Base-by-base conservation (phyloP, 1,140 invertebrate species). In the Babylonia areolata region DNA sequence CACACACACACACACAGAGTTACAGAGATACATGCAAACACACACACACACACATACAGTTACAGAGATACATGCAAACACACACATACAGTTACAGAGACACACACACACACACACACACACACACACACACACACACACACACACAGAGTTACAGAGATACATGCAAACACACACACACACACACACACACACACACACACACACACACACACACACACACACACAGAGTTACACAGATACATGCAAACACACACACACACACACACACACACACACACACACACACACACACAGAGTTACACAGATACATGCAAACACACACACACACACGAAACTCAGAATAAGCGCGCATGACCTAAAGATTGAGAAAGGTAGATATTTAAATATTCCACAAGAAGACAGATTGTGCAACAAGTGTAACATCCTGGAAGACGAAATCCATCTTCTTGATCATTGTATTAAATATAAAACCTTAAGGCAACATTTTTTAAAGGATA, bases 121-220 rank as follows among this genome's bases (percentile, higher is more conserved):
- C 69, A 73, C 69, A 73, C 33, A 73, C 69, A 73, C 69, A 73
- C 69, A 35, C 69, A 73, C 69, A 73, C 69, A 73, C 69, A 73
- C n/a, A 73, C 69, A 73, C 69, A 73, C 69, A 35, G 28, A 73
- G 28, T 3, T 31, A 35, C n/a, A 73, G 28, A 73, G 2, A 64
- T 31, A 73, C 69, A 73, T 35, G 31, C 69, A 35, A 2, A 23
- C 69, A 73, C 31, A 23, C 11, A 35, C 11, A 73, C 11, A 33
- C 5, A 37, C n/a, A 73, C 11, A 73, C 11, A 73, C n/a, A 37
- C 69, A 73, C 5, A 33, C 33, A 37, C 5, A 73, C 69, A 31
- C 33, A 31, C 11, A 39, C 33, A 31, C 11, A 39, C 20, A 75
- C 33, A 75, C 15, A 39, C 11, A 75, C 15, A 75, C 15, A 37